Conservation (phyloP, 2,113 vertebrate species). For the Myrmophylax atrothorax region DNA sequence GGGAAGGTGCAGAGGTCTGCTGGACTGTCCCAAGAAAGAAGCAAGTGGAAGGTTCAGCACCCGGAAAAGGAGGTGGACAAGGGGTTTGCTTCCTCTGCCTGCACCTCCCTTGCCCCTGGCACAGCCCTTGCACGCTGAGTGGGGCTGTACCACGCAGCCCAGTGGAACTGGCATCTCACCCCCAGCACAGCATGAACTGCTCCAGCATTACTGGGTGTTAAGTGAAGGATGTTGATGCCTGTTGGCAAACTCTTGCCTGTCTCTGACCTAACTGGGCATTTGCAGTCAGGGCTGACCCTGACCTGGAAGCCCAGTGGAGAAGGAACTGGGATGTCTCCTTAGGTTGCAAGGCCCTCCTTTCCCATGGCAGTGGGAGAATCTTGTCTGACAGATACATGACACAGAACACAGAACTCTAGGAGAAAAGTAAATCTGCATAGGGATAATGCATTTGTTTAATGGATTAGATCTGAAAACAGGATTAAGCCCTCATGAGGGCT, state of each 20-base stretch:
- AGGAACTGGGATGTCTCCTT: not conserved
- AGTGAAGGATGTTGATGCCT: not conserved
- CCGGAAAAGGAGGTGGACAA: not conserved
- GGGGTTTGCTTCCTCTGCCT: not conserved
- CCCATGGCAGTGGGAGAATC: not conserved
- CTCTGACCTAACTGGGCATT: not conserved
- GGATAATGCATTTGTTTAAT: conserved; percentile 1
- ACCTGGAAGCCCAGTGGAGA: not conserved
- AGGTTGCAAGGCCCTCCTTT: not conserved
- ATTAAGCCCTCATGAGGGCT: conserved; percentile 16
- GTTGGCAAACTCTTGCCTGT: not conserved
- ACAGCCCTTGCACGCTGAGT: not conserved
- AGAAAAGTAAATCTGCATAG: not conserved
- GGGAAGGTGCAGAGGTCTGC: not conserved
- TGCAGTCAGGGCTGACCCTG: not conserved
- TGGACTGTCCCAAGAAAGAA: not conserved
- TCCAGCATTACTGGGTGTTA: not conserved
- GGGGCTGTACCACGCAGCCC: no score
- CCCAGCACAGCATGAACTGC: no score
- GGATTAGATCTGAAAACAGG: conserved; percentile 23
- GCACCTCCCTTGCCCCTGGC: not conserved
- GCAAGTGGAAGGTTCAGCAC: not conserved
- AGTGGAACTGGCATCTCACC: not conserved
- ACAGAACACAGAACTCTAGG: not conserved
- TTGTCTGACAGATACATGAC: not conserved